Base-by-base conservation (phyloP, 1,140 invertebrate genomes). In the Idris sp. region DNA sequence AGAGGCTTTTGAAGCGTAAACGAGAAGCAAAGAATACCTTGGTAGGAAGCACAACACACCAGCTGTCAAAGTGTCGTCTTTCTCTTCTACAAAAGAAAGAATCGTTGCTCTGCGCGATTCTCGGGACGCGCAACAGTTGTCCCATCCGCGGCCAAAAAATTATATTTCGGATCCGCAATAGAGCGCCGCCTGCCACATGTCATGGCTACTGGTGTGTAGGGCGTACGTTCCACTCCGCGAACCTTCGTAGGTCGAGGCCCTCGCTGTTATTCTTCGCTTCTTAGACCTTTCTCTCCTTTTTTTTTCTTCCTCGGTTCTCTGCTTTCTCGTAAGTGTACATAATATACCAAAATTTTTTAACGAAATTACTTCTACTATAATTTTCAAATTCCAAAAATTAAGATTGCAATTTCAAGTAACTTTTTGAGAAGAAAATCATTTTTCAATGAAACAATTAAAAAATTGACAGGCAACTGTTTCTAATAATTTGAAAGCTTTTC, bases 181-280 rank as follows among this genome's bases (percentile, higher is more conserved):
- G n/a, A n/a, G 38, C 51, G 56, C 59, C 79, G 82, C 79, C 74
- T 81, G 77, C 81, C 80, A 80, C 68, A 79, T 81, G 78, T 76
- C 71, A 76, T 75, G 36, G 59, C 67, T 71, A 58, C 51, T 67
- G 77, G 79, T 72, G n/a, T n/a, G 65, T 76, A 62, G 46, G 56
- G 53, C 56, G 65, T 51, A 46, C 48, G 67, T 80, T 78, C 68
- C 67, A 67, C 76, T 69, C 78, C 61, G 58, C 53, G 49, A 67
- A 74, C 62, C 78, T 78, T 77, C 69, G 46, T 46, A 65, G 59
- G 59, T 73, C 69, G 53, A 64, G 56, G 58, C 35, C 69, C 51
- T 65, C 51, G 51, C 4, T 44, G 41, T 58, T 65, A 49, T 72
- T 41, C 58, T 40, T 38, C 33, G 38, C 26, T 64, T 43, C 41